Base-by-base conservation (phyloP, 2,113 vertebrate genomes). In the Podarcis raffonei region DNA sequence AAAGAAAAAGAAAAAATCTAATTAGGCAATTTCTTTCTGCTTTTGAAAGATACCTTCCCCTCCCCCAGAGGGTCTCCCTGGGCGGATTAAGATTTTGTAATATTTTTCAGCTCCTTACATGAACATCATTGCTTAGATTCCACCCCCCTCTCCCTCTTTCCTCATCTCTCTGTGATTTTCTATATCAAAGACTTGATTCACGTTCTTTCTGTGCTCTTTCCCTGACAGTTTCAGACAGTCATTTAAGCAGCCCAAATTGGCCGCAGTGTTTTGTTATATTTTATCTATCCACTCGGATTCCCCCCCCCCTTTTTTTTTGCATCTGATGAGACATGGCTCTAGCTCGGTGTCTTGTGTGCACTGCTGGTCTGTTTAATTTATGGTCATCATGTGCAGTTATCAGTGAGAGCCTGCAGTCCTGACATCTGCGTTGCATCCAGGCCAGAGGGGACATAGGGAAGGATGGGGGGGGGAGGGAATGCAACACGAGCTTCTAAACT, bases 81-180 rank as follows among this genome's bases (percentile, higher is more conserved):
- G 92, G 87, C 2, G 65, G 90, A 91, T 95, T 93, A 90, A 87
- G 94, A 89, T 93, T 95, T 94, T 94, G 92, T 93, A 89, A 93
- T 94, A 94, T 92, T 94, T 93, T 95, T 95, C 94, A 94, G 94
- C 94, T 94, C 87, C 92, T 95, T 92, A 90, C 92, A 93, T 48
- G 80, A 87, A 89, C 23, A 18, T 84, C n/a, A 80, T 91, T 78
- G 90, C 94, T 94, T 87, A 86, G 0, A 89, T 93, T 89, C 90
- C 90, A 53, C 71, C 59, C 25, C 25, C 93, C 27, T 32, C 35
- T 16, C 32, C 75, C 6, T 35, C 6, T 35, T 62, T 62, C 59
- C 85, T 12, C 20, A 0, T 93, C 81, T 72, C 72, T 93, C 92
- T 91, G 93, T 90, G 93, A 87, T 1, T 53, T 48, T 3, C 87